These are phyloP conservation scores for Nibea coibor DNA, from an alignment of 2,113 vertebrate genomes.

Conservation along the genomic window DNA sequence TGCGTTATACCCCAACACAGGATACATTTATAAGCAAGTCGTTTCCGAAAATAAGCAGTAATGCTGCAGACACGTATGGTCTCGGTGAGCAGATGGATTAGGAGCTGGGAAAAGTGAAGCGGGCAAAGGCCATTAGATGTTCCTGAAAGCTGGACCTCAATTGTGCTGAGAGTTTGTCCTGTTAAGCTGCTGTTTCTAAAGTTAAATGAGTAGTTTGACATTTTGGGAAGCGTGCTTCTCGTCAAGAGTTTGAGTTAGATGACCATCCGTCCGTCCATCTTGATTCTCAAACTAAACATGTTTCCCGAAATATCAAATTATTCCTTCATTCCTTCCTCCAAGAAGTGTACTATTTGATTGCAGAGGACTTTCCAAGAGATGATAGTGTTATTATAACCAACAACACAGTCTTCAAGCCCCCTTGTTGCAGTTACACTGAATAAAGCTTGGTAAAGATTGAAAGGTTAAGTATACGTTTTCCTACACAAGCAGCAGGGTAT, in stretches of 20 bases:
- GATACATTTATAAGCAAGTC: background rate
- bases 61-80: background rate
- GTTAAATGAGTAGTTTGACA: background rate
- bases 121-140: background rate
- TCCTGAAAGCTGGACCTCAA: background rate
- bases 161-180: background rate
- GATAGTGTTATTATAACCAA: background rate
- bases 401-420: background rate
- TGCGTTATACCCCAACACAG: constrained; percentile 15
- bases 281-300: background rate
- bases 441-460: background rate
- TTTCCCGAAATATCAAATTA: background rate
- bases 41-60: constrained; percentile 5
- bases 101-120: background rate
- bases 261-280: too few relatives aligned
- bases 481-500: constrained; percentile 15
- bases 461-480: constrained; percentile 2
- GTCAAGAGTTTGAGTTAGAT: too few relatives aligned
- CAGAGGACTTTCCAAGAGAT: background rate
- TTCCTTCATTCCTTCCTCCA: background rate
- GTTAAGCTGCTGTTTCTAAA: background rate
- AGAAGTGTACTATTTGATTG: background rate
- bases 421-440: background rate
- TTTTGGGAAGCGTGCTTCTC: background rate
- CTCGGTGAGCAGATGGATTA: background rate